phyloP scores from a whole-genome alignment of 2,888 invertebrate genomes.

The Lasius fuliginosus region DNA sequence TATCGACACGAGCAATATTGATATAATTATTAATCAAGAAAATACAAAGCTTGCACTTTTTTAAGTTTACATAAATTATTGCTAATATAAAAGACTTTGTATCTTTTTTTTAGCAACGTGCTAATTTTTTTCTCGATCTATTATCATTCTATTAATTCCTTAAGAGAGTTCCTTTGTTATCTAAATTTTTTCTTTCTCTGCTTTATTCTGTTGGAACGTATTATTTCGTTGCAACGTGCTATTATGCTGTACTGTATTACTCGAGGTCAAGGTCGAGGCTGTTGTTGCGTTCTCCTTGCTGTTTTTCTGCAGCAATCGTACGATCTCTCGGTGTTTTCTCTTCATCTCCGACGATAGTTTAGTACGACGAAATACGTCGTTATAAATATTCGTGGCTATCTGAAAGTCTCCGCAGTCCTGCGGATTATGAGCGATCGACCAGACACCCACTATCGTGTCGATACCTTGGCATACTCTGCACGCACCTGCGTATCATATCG shows the following conservation, averaged over 20 bases:
- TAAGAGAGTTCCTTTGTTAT: neutral
- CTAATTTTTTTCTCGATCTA: neutral
- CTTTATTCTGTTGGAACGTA: neutral
- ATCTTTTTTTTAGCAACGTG: neutral
- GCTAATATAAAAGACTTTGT: neutral
- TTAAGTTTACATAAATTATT: slow-evolving; percentile 24
- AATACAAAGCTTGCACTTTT: neutral
- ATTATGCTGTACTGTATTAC: slow-evolving; percentile 20
- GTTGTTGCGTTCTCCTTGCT: neutral
- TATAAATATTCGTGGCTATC: slow-evolving; percentile 76
- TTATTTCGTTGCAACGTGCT: slow-evolving; percentile 14
- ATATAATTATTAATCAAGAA: slow-evolving; percentile 20
- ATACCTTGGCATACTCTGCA: slow-evolving; percentile 80
- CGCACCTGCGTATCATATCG: slow-evolving; percentile 71
- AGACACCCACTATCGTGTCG: slow-evolving; percentile 80
- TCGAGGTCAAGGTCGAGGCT: neutral
- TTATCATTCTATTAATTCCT: neutral
- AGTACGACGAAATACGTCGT: slow-evolving; percentile 78
- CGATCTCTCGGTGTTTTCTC: slow-evolving; percentile 54
- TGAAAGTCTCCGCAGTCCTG: slow-evolving; percentile 78
- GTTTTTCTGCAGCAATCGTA: slow-evolving; percentile 3
- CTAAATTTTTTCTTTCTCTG: slow-evolving; percentile 20
- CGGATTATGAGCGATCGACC: slow-evolving; percentile 77
- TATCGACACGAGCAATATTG: neutral
- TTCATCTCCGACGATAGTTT: slow-evolving; percentile 66